Base-by-base conservation (phyloP, 2,888 invertebrate genomes). In the Trisateles emortualis region DNA sequence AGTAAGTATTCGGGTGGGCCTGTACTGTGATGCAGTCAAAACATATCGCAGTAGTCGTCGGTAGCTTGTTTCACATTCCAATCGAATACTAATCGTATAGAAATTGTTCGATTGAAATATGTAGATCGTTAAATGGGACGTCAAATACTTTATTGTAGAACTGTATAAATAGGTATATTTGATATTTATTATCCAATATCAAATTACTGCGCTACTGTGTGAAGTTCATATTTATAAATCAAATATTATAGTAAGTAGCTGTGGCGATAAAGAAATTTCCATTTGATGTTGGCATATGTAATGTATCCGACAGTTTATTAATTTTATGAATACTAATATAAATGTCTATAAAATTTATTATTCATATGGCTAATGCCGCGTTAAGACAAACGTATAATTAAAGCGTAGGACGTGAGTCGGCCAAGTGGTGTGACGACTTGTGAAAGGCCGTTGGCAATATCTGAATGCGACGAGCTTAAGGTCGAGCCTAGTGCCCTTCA, bases 1-100 rank as follows among this genome's bases (percentile, higher is more conserved):
- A 78, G 70, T 62, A 79, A 81, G 72, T 83, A 81, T 84, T 81
- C 81, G 83, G 71, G 71, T 71, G 69, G 69, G 57, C 78, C 74
- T 75, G 63, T 61, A 68, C 68, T 52, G 62, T 65, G 71, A 72
- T 58, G 72, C 72, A 59, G 75, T 74, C 72, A 74, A 64, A 72
- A 73, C 77, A 78, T 75, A 78, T 79, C 76, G 8, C 3, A 19
- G 68, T 77, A 16, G 17, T 42, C 63, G 76, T 77, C 72, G 70
- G 76, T 72, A 77, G 69, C 72, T 60, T 60, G 53, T 66, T 63
- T 58, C 58, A 68, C 69, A 78, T 83, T 68, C 83, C 78, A 73
- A 74, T 72, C 57, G 75, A 71, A 80, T 86, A 81, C 75, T 30
- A 68, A 48, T 50, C 55, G 62, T 58, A 64, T 64, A 53, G 19